Evolutionary conservation across 2,888 invertebrate genomes (phyloP), one percentile per base, ranked within the genome.

Genomic region (Rapana venosa): DNA sequence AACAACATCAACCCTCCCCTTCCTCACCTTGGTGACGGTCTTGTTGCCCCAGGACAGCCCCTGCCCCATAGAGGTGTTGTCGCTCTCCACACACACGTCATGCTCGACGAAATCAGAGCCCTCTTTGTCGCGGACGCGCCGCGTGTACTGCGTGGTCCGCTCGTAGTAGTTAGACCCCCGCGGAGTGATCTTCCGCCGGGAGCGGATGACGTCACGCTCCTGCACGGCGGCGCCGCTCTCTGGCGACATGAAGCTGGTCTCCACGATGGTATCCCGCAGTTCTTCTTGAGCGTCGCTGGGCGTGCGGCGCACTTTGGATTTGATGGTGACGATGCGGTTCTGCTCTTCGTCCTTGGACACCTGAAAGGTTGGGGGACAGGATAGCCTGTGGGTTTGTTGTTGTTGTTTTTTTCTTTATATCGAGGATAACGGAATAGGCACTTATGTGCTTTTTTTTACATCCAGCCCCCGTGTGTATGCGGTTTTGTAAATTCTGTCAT

Each of bases 151-250:
- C 47, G 93, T 91, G 89, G 93, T 94, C 35, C 93, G 91, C 70
- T 93, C 91, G 87, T 93, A 94, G 90, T 95, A 95, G 86, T 94
- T 93, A 1, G 94, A 94, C 13, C 95, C 95, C 56, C 94, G 91
- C 17, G 93, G 93, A 22, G 94, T 95, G 58, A 94, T 85, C 90
- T 93, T 94, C 74, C 93, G 92, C 47, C 93, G 92, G 13, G 94
- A 93, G 84, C 93, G 93, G 35, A 94, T 93, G 36, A 94, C 93
- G 89, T 94, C 94, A 90, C 93, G 93, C 87, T 94, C 94, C 86
- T 93, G 79, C 79, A 79, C 79, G 30, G 86, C 86, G 32, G 61
- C 66, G 32, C 86, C 1, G 94, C 94, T 74, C 47, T 93, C 92
- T 70, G 94, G 94, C 26, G 94, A 93, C 32, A 92, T 92, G 66